Base-by-base conservation (phyloP, 1,140 invertebrate species). In the Meloidogyne floridensis region DNA sequence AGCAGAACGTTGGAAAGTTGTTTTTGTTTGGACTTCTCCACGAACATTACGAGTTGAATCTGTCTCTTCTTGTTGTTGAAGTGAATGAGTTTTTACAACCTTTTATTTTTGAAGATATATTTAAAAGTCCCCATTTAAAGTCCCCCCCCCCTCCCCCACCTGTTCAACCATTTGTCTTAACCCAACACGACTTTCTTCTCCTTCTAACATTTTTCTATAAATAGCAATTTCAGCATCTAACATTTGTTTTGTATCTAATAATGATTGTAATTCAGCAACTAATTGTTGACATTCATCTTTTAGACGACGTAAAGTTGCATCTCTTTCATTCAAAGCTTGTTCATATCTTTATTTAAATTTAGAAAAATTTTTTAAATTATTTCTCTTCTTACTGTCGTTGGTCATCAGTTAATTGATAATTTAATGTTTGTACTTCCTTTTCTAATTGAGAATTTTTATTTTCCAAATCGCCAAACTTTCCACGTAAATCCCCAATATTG, bases 21-120 rank as follows among this genome's bases (percentile, higher is more conserved):
- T 92, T 81, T 91, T 92, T 43, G 92, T 91, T 20, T 91, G 91
- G 65, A 92, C 91, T 83, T 92, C 91, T 13, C 91, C 92, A 43
- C 88, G 85, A 18, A 89, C 88, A 72, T 89, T 89, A 32, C 88
- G 85, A n/a, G 88, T 90, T 10, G 89, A 90, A 76, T 89, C 88
- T 42, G 88, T 89, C 69, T 90, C 88, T 77, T 89, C 88, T 72
- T 89, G 89, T 77, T 90, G 89, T 82, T 89, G 88, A 42, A 89
- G 87, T 20, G 87, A 88, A 77, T 89, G 88, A 15, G 89, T 90
- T 81, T 89, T 89, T 51, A 89, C 88, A 51, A 90, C 88, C 77
- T 79, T 53, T 20, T 20, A 3, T 32, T 32, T 32, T 32, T 32
- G 32, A 32, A 32, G 32, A 32, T 32, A 32, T 32, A 32, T 32